These are phyloP conservation scores for Microtus montanus DNA, from an alignment of 2,113 vertebrate species.

Conservation along the genomic window DNA sequence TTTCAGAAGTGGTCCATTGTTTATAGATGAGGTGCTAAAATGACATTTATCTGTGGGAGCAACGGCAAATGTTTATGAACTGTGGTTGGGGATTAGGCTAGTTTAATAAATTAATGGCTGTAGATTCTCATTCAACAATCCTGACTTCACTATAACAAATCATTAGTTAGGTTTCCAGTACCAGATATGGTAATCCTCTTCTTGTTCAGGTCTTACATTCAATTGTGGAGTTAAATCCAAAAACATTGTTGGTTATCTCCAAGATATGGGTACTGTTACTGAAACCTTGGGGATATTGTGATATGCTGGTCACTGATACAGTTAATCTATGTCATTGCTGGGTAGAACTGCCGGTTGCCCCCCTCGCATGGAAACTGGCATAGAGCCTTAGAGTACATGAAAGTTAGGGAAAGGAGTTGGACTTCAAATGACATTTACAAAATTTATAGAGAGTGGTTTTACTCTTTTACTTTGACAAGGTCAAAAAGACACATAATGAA, in stretches of 20 bases:
- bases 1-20: background rate
- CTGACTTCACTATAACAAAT: background rate
- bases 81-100: background rate
- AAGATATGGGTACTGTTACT: too few species aligned
- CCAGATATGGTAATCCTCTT: background rate
- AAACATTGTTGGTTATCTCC: background rate
- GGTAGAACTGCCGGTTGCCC: background rate
- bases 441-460: conserved; percentile 69
- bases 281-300: background rate
- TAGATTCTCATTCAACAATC: background rate
- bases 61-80: background rate
- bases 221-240: too few species aligned
- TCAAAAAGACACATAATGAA: conserved; percentile 62
- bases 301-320: background rate
- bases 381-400: background rate
- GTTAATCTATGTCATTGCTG: background rate
- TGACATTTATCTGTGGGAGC: background rate
- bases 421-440: conserved; percentile 75
- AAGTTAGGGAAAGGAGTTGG: background rate
- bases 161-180: background rate
- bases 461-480: conserved; percentile 53
- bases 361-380: too few species aligned
- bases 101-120: background rate
- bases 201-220: background rate
- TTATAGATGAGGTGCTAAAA: background rate